Conservation (phyloP, 2,888 invertebrate species). For the Silvanus unidentatus region DNA sequence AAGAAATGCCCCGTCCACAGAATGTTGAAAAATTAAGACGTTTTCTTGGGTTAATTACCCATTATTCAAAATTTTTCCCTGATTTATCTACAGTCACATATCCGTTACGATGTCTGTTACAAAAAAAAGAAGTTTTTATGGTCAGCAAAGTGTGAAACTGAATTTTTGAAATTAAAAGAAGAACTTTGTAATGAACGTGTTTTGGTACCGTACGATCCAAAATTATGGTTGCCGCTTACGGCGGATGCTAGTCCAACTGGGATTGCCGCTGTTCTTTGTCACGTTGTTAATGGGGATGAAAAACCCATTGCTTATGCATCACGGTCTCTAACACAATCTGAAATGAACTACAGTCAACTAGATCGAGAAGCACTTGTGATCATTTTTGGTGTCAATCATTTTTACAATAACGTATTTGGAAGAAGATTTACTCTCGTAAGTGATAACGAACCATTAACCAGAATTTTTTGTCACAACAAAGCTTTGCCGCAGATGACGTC, state of each 20-base stretch:
- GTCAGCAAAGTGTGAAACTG: background rate
- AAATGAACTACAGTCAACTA: no score
- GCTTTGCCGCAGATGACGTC: no score
- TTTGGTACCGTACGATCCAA: background rate
- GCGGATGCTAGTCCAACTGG: background rate
- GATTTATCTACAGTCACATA: background rate
- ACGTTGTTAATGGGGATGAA: background rate
- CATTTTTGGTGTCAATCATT: no score
- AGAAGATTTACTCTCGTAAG: no score
- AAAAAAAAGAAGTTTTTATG: background rate
- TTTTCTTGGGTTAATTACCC: slow-evolving; percentile 11
- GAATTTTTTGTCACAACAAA: no score
- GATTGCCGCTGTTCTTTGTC: background rate
- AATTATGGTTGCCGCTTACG: background rate
- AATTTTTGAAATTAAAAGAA: background rate
- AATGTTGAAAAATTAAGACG: slow-evolving; percentile 6
- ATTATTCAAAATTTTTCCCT: slow-evolving; percentile 5
- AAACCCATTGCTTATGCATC: background rate
- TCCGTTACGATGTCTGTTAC: background rate
- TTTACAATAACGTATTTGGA: no score
- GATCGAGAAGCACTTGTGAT: no score
- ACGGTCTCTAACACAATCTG: background rate
- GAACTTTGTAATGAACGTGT: background rate
- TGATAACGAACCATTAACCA: no score
- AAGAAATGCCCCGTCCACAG: slow-evolving; percentile 8